phyloP scores from a whole-genome alignment of 2,113 vertebrate genomes.

The Todiramphus saurophagus region DNA sequence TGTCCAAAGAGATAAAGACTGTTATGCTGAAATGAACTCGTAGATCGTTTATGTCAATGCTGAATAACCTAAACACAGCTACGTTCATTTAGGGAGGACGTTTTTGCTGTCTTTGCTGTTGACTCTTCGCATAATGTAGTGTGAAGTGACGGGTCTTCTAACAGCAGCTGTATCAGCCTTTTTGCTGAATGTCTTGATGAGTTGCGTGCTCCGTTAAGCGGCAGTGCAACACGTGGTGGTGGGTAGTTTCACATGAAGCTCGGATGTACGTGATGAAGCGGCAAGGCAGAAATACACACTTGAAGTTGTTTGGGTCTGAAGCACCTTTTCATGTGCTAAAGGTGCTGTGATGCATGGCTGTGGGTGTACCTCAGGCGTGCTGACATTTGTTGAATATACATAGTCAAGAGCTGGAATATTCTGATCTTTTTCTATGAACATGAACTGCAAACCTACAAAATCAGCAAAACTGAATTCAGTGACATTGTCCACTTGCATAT shows the following conservation, averaged over 20 bases:
- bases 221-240: neutral
- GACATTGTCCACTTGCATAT: neutral
- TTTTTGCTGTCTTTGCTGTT: conserved; percentile 10
- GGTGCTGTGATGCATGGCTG: neutral
- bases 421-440: neutral
- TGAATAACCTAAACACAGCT: neutral
- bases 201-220: neutral
- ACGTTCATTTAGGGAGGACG: neutral
- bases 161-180: neutral
- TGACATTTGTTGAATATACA: neutral
- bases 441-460: neutral
- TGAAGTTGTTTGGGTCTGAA: neutral
- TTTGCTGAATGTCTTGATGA: neutral
- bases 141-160: neutral
- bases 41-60: neutral
- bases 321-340: neutral
- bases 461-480: neutral
- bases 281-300: neutral
- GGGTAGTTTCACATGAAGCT: neutral
- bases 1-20: conserved; percentile 22
- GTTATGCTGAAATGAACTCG: neutral
- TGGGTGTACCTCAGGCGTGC: neutral
- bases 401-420: neutral
- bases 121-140: neutral
- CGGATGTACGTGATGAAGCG: neutral